Percentiles rank a stretch among this genome's conserved stretches.
Conservation (phyloP, 2,113 vertebrate species). For the Misgurnus mizolepis region DNA sequence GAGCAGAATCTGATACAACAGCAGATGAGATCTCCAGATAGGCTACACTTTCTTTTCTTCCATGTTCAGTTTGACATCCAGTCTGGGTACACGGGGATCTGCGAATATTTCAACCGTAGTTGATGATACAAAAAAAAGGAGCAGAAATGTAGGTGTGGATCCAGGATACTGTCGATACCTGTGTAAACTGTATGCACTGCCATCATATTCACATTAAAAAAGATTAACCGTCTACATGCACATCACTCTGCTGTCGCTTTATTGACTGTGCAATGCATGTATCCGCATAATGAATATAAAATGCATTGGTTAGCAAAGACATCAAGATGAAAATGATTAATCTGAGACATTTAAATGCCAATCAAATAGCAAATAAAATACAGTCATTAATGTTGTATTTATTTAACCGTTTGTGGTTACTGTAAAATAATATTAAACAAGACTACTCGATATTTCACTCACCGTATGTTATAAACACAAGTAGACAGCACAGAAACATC, state of each 20-base stretch:
- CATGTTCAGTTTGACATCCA: slow-evolving; percentile 2
- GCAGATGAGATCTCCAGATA: no score
- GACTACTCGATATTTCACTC: no score
- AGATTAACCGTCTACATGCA: neutral
- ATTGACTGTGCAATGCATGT: slow-evolving; percentile 6
- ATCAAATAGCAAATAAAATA: no score
- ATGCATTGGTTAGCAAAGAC: neutral
- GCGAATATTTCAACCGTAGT: neutral
- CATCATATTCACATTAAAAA: slow-evolving; percentile 11
- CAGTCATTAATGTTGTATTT: no score
- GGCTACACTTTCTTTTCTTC: neutral
- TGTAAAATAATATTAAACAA: neutral
- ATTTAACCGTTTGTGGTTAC: no score
- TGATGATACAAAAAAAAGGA: neutral
- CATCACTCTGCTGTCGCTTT: neutral
- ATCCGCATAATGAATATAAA: slow-evolving; percentile 4
- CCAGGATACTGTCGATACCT: slow-evolving; percentile 37
- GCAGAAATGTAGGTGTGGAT: slow-evolving; percentile 28
- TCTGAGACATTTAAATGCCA: no score
- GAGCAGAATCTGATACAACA: no score
- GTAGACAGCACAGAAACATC: no score
- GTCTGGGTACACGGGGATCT: neutral
- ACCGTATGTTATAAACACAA: no score
- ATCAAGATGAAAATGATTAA: no score
- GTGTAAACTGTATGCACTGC: slow-evolving; percentile 10